Evolutionary conservation across 2,797 vertebrate genomes (phyloP).

Genomic region (Syndactyla subalaris): DNA sequence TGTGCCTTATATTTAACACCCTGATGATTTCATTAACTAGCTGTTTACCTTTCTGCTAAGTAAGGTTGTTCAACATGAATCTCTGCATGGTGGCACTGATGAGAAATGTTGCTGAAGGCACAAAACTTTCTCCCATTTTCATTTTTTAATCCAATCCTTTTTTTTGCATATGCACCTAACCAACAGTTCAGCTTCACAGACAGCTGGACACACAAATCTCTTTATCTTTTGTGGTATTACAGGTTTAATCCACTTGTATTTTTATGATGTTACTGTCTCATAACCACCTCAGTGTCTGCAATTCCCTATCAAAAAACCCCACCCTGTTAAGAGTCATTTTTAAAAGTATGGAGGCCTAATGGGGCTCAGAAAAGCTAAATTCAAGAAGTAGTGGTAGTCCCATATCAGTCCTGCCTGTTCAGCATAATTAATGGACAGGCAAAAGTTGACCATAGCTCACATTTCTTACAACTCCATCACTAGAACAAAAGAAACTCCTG

Average conservation of each 20-base stretch:
- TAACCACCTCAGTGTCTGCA: background rate
- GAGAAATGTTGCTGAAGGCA: background rate
- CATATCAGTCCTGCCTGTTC: background rate
- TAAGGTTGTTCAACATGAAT: background rate
- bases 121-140: background rate
- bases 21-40: background rate
- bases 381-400: background rate
- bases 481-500: background rate
- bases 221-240: background rate
- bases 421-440: background rate
- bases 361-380: background rate
- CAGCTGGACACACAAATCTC: background rate
- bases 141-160: background rate
- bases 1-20: background rate
- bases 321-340: background rate
- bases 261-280: background rate
- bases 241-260: background rate
- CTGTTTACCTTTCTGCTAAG: background rate
- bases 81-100: background rate
- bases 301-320: accelerated
- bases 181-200: background rate
- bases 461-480: background rate
- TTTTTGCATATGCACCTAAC: background rate
- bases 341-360: background rate
- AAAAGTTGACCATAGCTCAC: background rate